Evolutionary conservation across 2,888 invertebrate species (phyloP), one percentile per base, ranked within the genome.

Genomic region (Euzophera pinguis): DNA sequence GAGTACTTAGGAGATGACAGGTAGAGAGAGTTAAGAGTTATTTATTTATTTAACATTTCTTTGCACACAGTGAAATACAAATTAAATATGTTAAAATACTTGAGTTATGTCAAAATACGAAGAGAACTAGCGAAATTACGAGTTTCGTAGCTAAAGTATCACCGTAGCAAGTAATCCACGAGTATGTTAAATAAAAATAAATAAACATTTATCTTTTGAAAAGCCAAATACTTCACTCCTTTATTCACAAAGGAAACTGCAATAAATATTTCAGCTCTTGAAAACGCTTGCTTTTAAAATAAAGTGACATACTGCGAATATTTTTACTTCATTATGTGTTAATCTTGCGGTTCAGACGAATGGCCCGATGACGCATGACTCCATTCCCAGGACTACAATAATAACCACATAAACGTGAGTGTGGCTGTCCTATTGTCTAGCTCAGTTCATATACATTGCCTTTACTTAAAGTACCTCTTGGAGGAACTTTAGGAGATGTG

Each of bases 331-430:
- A 51, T 48, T 50, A 52, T 49, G 50, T 54, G 54, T 27, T 53
- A 48, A 56, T 53, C 14, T 29, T 50, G 56, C 45, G 59, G 58
- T 57, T 58, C 55, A 52, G 42, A 53, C 53, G 57, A 56, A 61
- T 57, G 57, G 14, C 4, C 49, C 54, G 50, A 56, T 64, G 65
- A 64, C 65, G 60, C 57, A 65, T 55, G 55, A 53, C 54, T 53
- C 55, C 37, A 49, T 75, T 69, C 66, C 65, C 55, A 57, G 67
- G 67, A 60, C 60, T 60, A 69, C 67, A 70, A 71, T 70, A 68
- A 72, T 71, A 75, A 68, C 63, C 57, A 59, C 63, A 63, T 47
- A 53, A 54, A 52, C 57, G 50, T 56, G 63, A 64, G 67, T 63
- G 58, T 59, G 52, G 58, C 52, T 58, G 2, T 9, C 13, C 45